Conservation (phyloP, 2,797 vertebrate species). For the Gymnopithys bicolor region DNA sequence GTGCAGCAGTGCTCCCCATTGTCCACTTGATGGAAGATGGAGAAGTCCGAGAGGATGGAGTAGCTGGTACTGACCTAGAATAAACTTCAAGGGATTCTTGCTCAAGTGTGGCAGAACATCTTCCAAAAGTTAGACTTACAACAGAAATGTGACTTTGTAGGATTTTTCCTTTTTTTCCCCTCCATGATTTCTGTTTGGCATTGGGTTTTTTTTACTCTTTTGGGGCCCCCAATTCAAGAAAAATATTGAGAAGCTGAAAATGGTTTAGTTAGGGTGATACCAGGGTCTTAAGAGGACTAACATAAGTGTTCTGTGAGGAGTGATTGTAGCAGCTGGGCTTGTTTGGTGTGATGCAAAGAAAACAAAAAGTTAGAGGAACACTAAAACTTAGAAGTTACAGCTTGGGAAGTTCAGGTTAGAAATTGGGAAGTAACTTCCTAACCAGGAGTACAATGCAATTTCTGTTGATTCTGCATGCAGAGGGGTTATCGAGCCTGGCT, state of each 20-base stretch:
- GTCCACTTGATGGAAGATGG: slow-evolving; percentile 99
- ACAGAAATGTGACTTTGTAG: not conserved
- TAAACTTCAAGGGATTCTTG: not conserved
- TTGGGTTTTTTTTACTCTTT: not conserved
- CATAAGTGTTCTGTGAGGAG: not conserved
- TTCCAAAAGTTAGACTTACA: not conserved
- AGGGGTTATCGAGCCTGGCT: not conserved
- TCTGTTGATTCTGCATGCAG: not conserved
- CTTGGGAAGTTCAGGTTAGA: not conserved
- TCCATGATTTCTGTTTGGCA: not conserved
- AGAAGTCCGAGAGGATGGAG: slow-evolving; percentile 95
- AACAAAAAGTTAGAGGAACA: not conserved
- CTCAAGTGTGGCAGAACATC: not conserved
- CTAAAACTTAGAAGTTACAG: not conserved
- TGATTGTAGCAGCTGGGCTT: not conserved
- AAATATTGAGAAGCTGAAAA: not conserved
- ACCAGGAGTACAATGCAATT: not conserved
- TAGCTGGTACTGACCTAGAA: slow-evolving; percentile 84
- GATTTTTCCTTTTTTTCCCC: not conserved
- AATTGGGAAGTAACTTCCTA: not conserved
- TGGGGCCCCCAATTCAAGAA: not conserved
- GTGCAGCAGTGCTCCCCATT: slow-evolving; percentile 95
- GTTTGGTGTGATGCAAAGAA: not conserved
- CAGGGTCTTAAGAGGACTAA: not conserved
- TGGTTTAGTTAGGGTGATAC: too few relatives aligned